These are phyloP conservation scores for Pristionchus fissidentatus DNA, from an alignment of 2,888 invertebrate species.

Conservation along the genomic window DNA sequence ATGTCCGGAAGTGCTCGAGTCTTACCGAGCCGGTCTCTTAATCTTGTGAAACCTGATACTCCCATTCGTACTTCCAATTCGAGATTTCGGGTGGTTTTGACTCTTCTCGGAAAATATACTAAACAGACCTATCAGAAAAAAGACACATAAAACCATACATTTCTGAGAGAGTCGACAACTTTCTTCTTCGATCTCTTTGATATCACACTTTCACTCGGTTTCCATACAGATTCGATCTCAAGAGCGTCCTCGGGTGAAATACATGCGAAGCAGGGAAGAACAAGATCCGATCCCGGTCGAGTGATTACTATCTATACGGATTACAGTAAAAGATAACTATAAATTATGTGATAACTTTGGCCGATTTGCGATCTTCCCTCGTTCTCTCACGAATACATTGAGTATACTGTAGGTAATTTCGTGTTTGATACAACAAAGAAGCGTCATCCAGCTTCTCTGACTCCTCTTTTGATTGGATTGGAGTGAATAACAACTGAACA, in stretches of 20 bases:
- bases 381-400: conserved; percentile 2
- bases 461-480: neutral
- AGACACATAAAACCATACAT: neutral
- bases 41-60: conserved; percentile 21
- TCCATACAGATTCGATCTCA: conserved; percentile 47
- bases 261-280: conserved; percentile 42
- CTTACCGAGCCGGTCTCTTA: too few relatives aligned
- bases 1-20: too few relatives aligned
- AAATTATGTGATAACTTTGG: neutral
- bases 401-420: conserved; percentile 32
- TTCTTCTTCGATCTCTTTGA: neutral
- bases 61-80: conserved; percentile 46
- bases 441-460: conserved; percentile 1
- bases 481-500: neutral
- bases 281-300: conserved; percentile 15
- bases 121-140: neutral
- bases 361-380: conserved; percentile 6
- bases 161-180: conserved; percentile 19
- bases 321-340: neutral
- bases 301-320: neutral
- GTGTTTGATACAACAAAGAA: conserved; percentile 8
- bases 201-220: conserved; percentile 44
- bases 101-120: conserved; percentile 1
- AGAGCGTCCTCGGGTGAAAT: conserved; percentile 39
- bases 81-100: neutral